Evolutionary conservation across 1,140 invertebrate genomes (phyloP).

Genomic region (Megalonaias nervosa): DNA sequence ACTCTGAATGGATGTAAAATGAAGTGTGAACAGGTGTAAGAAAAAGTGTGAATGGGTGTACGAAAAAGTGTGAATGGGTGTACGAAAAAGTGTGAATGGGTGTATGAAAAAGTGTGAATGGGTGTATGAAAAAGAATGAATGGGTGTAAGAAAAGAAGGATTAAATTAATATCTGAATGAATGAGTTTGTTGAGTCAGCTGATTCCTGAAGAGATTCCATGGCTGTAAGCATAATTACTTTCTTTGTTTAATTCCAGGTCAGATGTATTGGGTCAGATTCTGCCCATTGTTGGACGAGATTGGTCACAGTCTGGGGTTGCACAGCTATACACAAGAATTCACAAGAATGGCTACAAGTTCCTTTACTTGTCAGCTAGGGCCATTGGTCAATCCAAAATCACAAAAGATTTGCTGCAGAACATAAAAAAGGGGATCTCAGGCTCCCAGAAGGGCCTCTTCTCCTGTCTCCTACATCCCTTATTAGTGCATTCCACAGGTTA

Average conservation of each 20-base stretch:
- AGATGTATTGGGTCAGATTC: slow-evolving; percentile 98
- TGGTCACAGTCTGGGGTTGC: slow-evolving; percentile 88
- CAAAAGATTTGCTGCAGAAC: slow-evolving; percentile 94
- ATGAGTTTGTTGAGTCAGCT: too few species aligned
- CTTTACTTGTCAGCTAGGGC: slow-evolving; percentile 94
- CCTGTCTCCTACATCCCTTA: slow-evolving; percentile 96
- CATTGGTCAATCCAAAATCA: slow-evolving; percentile 91
- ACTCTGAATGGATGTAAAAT: too few species aligned
- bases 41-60: too few species aligned
- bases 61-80: too few species aligned
- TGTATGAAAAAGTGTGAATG: too few species aligned
- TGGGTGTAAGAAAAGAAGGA: too few species aligned
- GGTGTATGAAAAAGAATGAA: too few species aligned
- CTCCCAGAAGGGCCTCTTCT: slow-evolving; percentile 97
- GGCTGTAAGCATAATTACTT: background rate
- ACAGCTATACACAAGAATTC: slow-evolving; percentile 97
- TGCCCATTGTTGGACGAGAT: slow-evolving; percentile 93
- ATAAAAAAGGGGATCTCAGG: slow-evolving; percentile 91
- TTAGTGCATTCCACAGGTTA: slow-evolving; percentile 94
- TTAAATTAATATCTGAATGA: too few species aligned
- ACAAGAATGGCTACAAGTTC: slow-evolving; percentile 88
- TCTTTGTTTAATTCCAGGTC: slow-evolving; percentile 77
- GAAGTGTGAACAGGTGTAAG: too few species aligned
- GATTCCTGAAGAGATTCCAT: background rate
- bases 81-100: too few species aligned